Base-by-base conservation (phyloP, 1,140 invertebrate species). In the Magallana ariakensis region DNA sequence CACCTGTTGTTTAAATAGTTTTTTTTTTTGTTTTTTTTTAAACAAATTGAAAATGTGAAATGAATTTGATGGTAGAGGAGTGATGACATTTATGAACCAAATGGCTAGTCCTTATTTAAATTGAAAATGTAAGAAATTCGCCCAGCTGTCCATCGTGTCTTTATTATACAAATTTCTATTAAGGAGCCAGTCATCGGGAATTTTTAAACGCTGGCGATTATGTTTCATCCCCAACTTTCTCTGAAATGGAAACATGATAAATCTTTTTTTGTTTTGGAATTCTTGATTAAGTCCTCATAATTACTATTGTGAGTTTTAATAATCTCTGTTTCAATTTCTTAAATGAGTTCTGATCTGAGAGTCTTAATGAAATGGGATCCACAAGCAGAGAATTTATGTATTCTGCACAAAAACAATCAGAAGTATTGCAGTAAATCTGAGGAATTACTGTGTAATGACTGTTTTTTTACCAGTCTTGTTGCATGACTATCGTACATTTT, bases 281-380 rank as follows among this genome's bases (percentile, higher is more conserved):
- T 26, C 11, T 70, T 75, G 66, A 75, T 75, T 33, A 75, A 75
- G 66, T 75, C 66, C 33, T 75, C 66, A 75, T 75, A 75, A 75
- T 75, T 19, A 75, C 66, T 75, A 75, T 75, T 19, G 22, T 75
- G 66, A 9, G 66, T 75, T 75, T 75, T 75, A 75, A 75, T 75
- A 75, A 75, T 75, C 66, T 75, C 66, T 75, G 19, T 75, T 75
- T 75, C 66, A 75, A 75, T 75, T 75, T 75, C 66, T 75, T 75
- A 26, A 75, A 75, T 75, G 66, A 75, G 22, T 75, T 75, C 66
- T 75, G 66, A 75, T 75, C 66, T 75, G 66, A 75, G 22, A 26
- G 10, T 75, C 66, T 75, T 75, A 75, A 75, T 75, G 66, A 75
- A 75, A 75, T 75, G 66, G 66, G 33, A 75, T 75, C 66, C 33